phyloP scores from a whole-genome alignment of 2,797 vertebrate species.

The Sebastes matsubarae region DNA sequence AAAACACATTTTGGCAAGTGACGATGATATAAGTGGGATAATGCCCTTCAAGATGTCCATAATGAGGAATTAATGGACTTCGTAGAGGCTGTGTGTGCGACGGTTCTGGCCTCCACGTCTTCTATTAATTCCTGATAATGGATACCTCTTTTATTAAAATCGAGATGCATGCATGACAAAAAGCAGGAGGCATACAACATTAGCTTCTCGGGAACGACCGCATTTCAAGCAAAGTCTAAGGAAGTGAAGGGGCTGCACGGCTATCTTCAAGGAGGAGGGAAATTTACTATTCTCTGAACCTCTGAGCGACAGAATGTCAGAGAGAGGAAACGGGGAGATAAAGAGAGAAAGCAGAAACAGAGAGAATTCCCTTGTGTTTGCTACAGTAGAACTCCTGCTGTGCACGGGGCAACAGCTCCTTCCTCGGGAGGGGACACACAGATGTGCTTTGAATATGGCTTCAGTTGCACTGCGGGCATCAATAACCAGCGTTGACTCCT shows the following conservation, averaged over 20 bases:
- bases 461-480: conserved; percentile 22
- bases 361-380: conserved; percentile 24
- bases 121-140: not conserved
- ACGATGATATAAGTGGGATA: not conserved
- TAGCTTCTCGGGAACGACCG: not conserved
- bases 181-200: not conserved
- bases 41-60: not conserved
- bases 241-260: conserved; percentile 2
- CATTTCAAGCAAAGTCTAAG: conserved; percentile 15
- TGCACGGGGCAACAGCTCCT: not conserved
- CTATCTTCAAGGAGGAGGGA: conserved; percentile 11
- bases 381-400: conserved; percentile 48
- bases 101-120: not conserved
- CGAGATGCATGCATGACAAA: conserved; percentile 15
- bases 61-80: not conserved
- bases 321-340: not conserved
- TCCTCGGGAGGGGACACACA: not conserved
- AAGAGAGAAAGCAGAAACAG: conserved; percentile 15
- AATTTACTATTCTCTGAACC: conserved; percentile 23
- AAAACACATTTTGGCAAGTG: too few relatives aligned
- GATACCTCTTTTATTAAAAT: conserved; percentile 25
- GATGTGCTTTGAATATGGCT: conserved; percentile 40
- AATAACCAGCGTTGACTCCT: conserved; percentile 4
- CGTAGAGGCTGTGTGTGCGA: not conserved
- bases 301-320: conserved; percentile 25